Evolutionary conservation across 2,113 vertebrate species (phyloP).

Genomic region (Narcine bancroftii): DNA sequence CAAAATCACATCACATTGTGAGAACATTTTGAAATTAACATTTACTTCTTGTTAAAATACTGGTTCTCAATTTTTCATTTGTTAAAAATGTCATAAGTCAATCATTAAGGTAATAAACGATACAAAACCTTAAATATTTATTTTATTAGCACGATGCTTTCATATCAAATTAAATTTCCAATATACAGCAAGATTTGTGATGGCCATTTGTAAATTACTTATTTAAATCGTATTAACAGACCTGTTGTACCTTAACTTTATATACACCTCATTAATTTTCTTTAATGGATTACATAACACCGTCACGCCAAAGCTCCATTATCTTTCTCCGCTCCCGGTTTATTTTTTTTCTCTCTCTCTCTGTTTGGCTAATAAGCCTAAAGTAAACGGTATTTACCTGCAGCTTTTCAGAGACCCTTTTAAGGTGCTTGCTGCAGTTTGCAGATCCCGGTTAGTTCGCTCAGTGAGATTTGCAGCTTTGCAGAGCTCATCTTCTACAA

Average conservation of each 20-base stretch:
- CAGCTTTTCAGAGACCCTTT: constrained; percentile 47
- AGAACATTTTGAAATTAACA: background rate
- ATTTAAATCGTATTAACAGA: background rate
- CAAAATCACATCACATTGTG: background rate
- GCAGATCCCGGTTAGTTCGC: constrained; percentile 47
- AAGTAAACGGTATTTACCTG: constrained; percentile 60
- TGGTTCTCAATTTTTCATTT: background rate
- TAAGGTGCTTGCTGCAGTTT: constrained; percentile 52
- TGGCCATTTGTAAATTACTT: background rate
- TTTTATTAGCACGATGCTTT: background rate
- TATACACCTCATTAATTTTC: background rate
- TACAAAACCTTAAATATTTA: background rate
- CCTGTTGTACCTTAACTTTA: background rate
- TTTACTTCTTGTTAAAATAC: background rate
- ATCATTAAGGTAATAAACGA: background rate
- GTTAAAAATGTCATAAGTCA: background rate
- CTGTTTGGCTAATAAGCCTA: background rate
- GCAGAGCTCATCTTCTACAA: constrained; percentile 55
- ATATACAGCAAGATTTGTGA: background rate
- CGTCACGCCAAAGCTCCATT: background rate
- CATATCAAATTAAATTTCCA: background rate
- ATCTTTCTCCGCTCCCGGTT: background rate
- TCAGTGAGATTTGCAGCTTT: constrained; percentile 35
- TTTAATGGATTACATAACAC: background rate
- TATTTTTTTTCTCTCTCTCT: no score